phyloP scores from a whole-genome alignment of 1,140 invertebrate genomes.

The Bombyx mandarina region DNA sequence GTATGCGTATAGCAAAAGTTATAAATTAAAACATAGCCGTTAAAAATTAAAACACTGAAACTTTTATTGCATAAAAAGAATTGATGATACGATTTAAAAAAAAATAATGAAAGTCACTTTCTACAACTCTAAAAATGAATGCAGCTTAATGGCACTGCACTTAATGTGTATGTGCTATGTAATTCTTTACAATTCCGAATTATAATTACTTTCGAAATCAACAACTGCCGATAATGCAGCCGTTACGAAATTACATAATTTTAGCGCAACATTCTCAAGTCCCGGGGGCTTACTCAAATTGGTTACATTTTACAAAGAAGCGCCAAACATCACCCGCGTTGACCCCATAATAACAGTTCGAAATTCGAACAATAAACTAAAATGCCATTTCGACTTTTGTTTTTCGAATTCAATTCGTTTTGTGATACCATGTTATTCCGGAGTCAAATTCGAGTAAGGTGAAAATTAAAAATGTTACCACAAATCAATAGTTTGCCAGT shows the following conservation, averaged over 20 bases:
- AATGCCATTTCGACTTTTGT: conserved; percentile 29
- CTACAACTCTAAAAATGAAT: conserved; percentile 46
- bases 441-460: conserved; percentile 6
- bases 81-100: background rate
- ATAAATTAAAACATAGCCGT: no score
- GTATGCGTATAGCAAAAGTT: no score
- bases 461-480: conserved; percentile 6
- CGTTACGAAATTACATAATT: no score
- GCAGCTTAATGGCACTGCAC: conserved; percentile 38
- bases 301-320: conserved; percentile 47
- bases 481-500: conserved; percentile 32
- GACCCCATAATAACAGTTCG: conserved; percentile 56
- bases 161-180: conserved; percentile 26
- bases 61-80: no score
- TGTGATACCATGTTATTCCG: conserved; percentile 2
- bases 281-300: conserved; percentile 38
- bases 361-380: conserved; percentile 40
- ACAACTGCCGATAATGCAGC: no score
- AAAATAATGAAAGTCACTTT: conserved; percentile 10
- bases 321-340: conserved; percentile 34
- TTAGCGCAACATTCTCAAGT: conserved; percentile 8
- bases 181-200: conserved; percentile 58
- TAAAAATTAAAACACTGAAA: no score
- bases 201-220: conserved; percentile 44
- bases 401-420: conserved; percentile 12